Evolutionary conservation across 2,888 invertebrate species (phyloP).

Genomic region (Pseudoips prasinana): DNA sequence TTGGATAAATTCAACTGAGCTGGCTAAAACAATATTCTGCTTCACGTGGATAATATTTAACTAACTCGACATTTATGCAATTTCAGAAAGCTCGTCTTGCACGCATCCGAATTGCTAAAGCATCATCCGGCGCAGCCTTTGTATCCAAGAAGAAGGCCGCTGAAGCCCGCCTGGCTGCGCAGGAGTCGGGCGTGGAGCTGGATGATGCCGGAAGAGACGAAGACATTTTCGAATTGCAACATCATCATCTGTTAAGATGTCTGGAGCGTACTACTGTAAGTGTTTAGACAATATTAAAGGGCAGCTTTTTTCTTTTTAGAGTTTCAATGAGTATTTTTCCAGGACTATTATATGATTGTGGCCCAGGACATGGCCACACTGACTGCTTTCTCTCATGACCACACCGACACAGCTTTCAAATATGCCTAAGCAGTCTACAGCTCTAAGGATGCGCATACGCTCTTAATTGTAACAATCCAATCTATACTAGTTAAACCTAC

Average conservation of each 20-base stretch:
- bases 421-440: too few species aligned
- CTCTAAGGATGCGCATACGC: too few species aligned
- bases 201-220: conserved; percentile 95
- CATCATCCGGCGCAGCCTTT: conserved; percentile 98
- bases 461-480: too few species aligned
- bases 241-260: conserved; percentile 98
- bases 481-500: too few species aligned
- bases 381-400: too few species aligned
- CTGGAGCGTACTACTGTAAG: conserved; percentile 97
- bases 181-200: conserved; percentile 95
- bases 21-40: too few species aligned
- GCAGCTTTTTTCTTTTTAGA: conserved; percentile 1
- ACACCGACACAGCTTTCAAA: too few species aligned
- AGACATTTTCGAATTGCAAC: conserved; percentile 99
- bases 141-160: conserved; percentile 99
- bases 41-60: too few species aligned
- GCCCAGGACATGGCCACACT: too few species aligned
- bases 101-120: conserved; percentile 98
- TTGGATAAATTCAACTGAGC: too few species aligned
- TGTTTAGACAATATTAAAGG: conserved; percentile 2
- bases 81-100: conserved; percentile 99
- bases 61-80: too few species aligned
- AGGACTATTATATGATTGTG: too few species aligned
- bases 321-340: conserved; percentile 5
- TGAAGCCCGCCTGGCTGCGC: conserved; percentile 95